These are phyloP conservation scores for Piliocolobus tephrosceles DNA, from an alignment of 2,113 vertebrate species.

Conservation along the genomic window DNA sequence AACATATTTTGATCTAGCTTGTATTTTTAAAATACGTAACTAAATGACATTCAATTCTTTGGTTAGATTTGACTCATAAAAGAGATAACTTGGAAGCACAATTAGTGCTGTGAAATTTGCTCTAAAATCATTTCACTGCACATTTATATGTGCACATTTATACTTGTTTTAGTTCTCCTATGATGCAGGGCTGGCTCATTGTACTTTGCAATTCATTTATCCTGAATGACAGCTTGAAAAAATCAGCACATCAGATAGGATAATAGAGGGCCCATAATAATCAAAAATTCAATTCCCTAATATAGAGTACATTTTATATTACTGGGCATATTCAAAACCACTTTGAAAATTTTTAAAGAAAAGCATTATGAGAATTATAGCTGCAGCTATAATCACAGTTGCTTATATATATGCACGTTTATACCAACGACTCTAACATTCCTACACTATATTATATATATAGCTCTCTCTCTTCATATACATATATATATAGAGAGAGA, in stretches of 20 bases:
- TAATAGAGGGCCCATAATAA: not conserved
- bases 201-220: not conserved
- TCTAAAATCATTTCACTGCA: constrained; percentile 1
- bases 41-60: constrained; percentile 23
- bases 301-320: not conserved
- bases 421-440: not conserved
- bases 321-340: not conserved
- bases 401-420: not conserved
- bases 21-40: constrained; percentile 28
- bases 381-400: not conserved
- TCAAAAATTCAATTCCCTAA: not conserved
- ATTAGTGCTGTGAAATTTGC: constrained; percentile 35
- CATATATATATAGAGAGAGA: no score
- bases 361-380: not conserved
- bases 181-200: not conserved
- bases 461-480: no score
- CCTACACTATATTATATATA: not conserved
- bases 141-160: not conserved
- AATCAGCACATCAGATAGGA: not conserved
- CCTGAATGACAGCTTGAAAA: constrained; percentile 20
- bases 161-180: not conserved
- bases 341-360: not conserved
- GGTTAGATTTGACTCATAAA: constrained; percentile 46
- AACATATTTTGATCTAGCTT: not conserved
- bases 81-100: constrained; percentile 44